Evolutionary conservation across 1,140 invertebrate species (phyloP), one percentile per base, ranked within the genome.

Genomic region (Drosophila chauvacae): DNA sequence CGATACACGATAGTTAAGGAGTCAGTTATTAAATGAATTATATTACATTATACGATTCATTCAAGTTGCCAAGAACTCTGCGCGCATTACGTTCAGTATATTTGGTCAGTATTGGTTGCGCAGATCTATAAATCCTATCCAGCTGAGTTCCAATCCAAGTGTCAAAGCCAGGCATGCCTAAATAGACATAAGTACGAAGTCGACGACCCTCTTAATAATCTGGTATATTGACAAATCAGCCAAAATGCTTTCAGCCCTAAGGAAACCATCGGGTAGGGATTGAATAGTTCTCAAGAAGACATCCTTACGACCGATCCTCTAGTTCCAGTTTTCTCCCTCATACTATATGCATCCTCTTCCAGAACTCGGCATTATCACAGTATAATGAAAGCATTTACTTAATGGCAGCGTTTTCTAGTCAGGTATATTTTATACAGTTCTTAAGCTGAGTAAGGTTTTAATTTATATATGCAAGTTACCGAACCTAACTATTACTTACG

Each of bases 361-460:
- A 37, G 30, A 69, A 59, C 48, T 58, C 50, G 39, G 57, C 64
- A 62, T 75, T 70, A 56, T 60, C 50, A 26, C 63, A 51, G 72
- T 56, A 56, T 65, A 77, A 51, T 47, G 56, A 79, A 65, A 76
- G 76, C 84, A 88, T 87, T 88, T 87, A 88, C 62, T 78, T 41
- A 60, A 64, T 45, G 70, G 44, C n/a, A n/a, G 41, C 16, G 53
- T 63, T 62, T 79, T 79, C 59, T 42, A 79, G 33, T 50, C 41
- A 84, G 63, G 63, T 79, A 81, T 79, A 74, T 82, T 84, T 79
- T 78, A 85, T 75, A 63, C 66, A 68, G 64, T 47, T 56, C 35
- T 59, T 62, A 20, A 61, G 59, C 62, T 65, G 45, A 51, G 53
- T 70, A 80, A 48, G 76, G 68, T 87, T 80, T 82, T 87, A 79